These are phyloP conservation scores for Cabera pusaria DNA, from an alignment of 2,888 invertebrate species.

Conservation along the genomic window DNA sequence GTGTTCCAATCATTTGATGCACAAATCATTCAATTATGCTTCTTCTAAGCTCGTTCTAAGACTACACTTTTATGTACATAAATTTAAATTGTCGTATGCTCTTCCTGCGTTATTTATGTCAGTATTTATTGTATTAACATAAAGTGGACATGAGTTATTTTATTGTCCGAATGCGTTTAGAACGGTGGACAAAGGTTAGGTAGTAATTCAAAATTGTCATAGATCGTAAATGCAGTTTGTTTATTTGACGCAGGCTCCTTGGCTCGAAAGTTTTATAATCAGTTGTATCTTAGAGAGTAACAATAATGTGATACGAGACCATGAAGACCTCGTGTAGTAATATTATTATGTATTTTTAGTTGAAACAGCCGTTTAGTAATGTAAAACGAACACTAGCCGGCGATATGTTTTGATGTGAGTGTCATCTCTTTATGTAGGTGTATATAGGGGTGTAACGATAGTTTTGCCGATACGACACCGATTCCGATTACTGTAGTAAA, in stretches of 20 bases:
- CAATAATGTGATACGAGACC: no score
- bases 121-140: constrained; percentile 83
- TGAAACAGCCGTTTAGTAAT: no score
- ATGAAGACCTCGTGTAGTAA: no score
- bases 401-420: no score
- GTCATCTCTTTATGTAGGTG: no score
- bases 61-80: constrained; percentile 61
- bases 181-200: constrained; percentile 74
- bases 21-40: constrained; percentile 64
- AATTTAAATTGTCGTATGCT: constrained; percentile 76
- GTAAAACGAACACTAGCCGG: no score
- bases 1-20: constrained; percentile 33
- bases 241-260: constrained; percentile 50
- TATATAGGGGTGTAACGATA: no score
- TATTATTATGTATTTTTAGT: no score
- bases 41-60: constrained; percentile 46
- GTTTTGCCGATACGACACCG: no score
- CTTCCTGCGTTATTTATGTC: constrained; percentile 74
- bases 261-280: constrained; percentile 31
- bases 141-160: constrained; percentile 83
- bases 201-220: constrained; percentile 78
- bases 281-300: constrained; percentile 20
- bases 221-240: constrained; percentile 74
- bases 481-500: no score
- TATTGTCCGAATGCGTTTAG: constrained; percentile 73